These are phyloP conservation scores for Carabus problematicus DNA, from an alignment of 2,888 invertebrate species.

Conservation along the genomic window DNA sequence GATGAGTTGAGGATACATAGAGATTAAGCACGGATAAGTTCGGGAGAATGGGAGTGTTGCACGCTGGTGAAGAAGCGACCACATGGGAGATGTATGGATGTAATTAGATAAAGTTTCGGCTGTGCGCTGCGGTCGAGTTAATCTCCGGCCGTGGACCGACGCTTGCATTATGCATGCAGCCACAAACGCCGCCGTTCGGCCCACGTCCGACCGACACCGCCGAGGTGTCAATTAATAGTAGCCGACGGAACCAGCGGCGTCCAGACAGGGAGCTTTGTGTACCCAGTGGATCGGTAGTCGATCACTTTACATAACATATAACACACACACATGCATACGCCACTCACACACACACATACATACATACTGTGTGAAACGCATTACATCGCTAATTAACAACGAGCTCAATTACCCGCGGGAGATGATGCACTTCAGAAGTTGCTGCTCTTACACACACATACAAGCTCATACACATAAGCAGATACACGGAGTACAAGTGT, in stretches of 20 bases:
- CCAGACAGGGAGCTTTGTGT: slow-evolving; percentile 9
- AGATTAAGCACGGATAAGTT: no score
- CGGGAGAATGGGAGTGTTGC: not conserved
- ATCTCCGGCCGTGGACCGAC: slow-evolving; percentile 26
- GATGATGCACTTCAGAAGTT: slow-evolving; percentile 17
- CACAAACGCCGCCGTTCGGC: slow-evolving; percentile 10
- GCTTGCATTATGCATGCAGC: slow-evolving; percentile 13
- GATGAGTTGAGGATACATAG: no score
- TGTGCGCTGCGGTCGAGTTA: slow-evolving; percentile 32
- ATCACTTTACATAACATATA: slow-evolving; percentile 12
- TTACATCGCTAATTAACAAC: slow-evolving; percentile 38
- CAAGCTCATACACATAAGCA: no score
- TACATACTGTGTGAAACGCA: slow-evolving; percentile 11
- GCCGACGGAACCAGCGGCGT: not conserved
- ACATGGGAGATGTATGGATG: slow-evolving; percentile 42
- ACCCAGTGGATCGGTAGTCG: slow-evolving; percentile 13
- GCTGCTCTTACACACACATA: not conserved
- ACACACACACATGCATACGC: not conserved
- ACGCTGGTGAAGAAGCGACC: slow-evolving; percentile 33
- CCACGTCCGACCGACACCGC: not conserved
- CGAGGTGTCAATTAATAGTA: slow-evolving; percentile 14
- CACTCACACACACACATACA: not conserved
- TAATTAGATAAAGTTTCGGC: slow-evolving; percentile 41
- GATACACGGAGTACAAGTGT: no score
- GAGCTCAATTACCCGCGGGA: slow-evolving; percentile 28